Conservation (phyloP, 2,888 invertebrate genomes). For the Blastobasis adustella region DNA sequence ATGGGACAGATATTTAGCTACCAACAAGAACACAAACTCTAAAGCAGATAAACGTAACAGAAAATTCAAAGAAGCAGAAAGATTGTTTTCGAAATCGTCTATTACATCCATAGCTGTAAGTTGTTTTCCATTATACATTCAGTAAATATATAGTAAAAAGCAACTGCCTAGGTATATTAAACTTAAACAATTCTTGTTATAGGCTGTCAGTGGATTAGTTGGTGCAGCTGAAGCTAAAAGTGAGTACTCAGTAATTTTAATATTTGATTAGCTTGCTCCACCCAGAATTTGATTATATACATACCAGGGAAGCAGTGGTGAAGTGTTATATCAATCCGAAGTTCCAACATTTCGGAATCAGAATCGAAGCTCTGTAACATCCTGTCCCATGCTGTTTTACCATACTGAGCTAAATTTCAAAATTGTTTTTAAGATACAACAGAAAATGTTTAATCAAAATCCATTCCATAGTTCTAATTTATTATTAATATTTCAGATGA, state of each 20-base stretch:
- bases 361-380: no score
- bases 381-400: no score
- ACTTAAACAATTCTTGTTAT: constrained; percentile 27
- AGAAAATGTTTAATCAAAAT: no score
- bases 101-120: constrained; percentile 96
- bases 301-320: no score
- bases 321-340: no score
- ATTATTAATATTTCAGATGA: constrained; percentile 75
- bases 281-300: background rate
- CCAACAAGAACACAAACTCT: constrained; percentile 94
- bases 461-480: no score
- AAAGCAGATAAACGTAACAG: constrained; percentile 97
- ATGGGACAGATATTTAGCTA: constrained; percentile 97
- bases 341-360: no score
- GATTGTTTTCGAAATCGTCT: constrained; percentile 97
- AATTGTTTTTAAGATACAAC: no score
- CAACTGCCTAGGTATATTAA: no score
- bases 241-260: constrained; percentile 57
- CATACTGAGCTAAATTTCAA: no score
- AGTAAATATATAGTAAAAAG: no score
- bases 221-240: constrained; percentile 86
- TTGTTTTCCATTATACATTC: constrained; percentile 14
- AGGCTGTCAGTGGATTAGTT: constrained; percentile 88
- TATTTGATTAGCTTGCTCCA: no score
- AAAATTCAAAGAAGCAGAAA: constrained; percentile 97